phyloP scores from a whole-genome alignment of 1,140 invertebrate species.

The Drosophila erecta region DNA sequence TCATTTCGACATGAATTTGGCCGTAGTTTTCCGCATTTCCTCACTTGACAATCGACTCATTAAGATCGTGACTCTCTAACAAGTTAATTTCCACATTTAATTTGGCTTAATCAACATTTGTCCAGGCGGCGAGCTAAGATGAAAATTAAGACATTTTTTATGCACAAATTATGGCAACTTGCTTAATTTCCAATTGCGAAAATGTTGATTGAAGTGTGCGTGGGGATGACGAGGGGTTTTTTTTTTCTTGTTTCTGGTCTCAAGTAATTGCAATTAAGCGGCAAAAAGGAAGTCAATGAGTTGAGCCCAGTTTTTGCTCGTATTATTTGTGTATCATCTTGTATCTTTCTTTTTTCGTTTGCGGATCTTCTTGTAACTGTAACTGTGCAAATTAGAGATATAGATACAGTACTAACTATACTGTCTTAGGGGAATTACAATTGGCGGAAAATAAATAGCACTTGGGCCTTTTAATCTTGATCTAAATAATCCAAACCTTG shows the following conservation, averaged over 20 bases:
- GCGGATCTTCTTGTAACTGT: constrained; percentile 2
- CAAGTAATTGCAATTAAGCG: constrained; percentile 75
- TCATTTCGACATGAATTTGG: too few relatives aligned
- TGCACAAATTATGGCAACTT: constrained; percentile 68
- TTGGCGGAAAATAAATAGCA: too few relatives aligned
- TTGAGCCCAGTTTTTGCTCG: constrained; percentile 25
- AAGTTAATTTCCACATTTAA: constrained; percentile 72
- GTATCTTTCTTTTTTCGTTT: constrained; percentile 4
- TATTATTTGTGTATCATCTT: constrained; percentile 16
- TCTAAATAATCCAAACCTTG: background rate
- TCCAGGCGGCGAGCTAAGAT: constrained; percentile 26
- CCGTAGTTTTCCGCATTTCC: constrained; percentile 26
- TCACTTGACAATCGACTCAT: constrained; percentile 18
- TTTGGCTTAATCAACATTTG: constrained; percentile 60
- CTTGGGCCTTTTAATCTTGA: too few relatives aligned
- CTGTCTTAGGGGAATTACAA: too few relatives aligned
- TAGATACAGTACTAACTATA: background rate
- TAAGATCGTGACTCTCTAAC: constrained; percentile 33
- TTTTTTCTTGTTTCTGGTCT: constrained; percentile 53
- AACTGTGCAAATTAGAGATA: constrained; percentile 6
- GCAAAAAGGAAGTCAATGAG: constrained; percentile 65
- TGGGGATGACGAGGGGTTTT: background rate
- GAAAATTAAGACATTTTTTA: constrained; percentile 35
- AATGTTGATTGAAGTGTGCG: constrained; percentile 17
- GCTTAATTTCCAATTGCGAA: constrained; percentile 64